Percentiles rank a stretch among this genome's conserved stretches.
These are phyloP conservation scores for Apaloderma vittatum DNA, from an alignment of 2,113 vertebrate species.

Conservation along the genomic window DNA sequence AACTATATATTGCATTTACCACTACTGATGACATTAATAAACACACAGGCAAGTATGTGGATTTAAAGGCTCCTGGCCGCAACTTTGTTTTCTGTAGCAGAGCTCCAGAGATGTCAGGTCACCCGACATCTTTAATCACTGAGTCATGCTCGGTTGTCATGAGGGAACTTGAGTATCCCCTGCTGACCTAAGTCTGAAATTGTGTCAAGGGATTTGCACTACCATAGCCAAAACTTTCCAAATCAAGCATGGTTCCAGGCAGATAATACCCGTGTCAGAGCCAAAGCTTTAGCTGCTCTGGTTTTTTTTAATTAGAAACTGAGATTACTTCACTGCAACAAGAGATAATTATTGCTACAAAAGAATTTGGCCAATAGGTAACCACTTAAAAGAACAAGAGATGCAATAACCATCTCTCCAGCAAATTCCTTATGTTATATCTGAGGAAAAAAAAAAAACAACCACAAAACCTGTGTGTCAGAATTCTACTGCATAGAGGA, in stretches of 20 bases:
- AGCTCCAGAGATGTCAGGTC: not conserved
- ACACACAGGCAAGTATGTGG: not conserved
- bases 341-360: not conserved
- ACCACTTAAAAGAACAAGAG: not conserved
- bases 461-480: not conserved
- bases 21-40: constrained; percentile 42
- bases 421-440: not conserved
- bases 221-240: not conserved
- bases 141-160: not conserved
- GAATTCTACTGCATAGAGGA: not conserved
- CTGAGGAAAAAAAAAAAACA: not conserved
- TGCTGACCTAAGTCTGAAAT: not conserved
- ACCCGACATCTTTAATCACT: constrained; percentile 14
- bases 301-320: not conserved
- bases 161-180: not conserved
- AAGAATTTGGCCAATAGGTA: not conserved
- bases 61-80: constrained; percentile 4
- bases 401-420: not conserved
- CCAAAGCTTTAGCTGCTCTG: not conserved
- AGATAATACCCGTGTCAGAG: not conserved
- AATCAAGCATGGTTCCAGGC: not conserved
- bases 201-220: not conserved
- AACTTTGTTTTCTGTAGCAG: constrained; percentile 8
- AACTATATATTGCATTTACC: constrained; percentile 41
- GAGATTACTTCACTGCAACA: not conserved